Base-by-base conservation (phyloP, 2,113 vertebrate species). In the Cochlearius cochlearius region DNA sequence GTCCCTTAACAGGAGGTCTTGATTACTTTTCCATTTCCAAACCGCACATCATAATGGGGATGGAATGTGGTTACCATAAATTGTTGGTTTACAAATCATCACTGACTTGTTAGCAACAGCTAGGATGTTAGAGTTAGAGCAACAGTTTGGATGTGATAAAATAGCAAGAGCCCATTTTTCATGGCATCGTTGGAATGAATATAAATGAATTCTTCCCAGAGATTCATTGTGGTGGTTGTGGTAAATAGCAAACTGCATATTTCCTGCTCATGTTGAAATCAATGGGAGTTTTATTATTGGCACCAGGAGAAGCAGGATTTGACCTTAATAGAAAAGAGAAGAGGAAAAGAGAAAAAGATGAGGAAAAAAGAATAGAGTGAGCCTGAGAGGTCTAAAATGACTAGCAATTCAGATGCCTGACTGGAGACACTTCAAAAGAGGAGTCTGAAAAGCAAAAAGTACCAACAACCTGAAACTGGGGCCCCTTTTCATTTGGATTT, bases 11-110 rank as follows among this genome's bases (percentile, higher is more conserved):
- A 97, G 96, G 97, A 96, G 94, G 97, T 97, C 97, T 95, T 96
- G 92, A 97, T 97, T 97, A 97, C 86, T 96, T 97, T 96, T 96
- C 97, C 96, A 96, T 96, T 96, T 97, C 96, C 94, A 97, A 97
- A 95, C 95, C 97, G 75, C 96, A 97, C 92, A 95, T 95, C 94
- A 96, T 96, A 97, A 96, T 96, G 62, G 91, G 80, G 94, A 92
- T 96, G 97, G 95, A 96, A 96, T 95, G 92, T 94, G 94, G 95
- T 97, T 92, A 92, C 92, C 95, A 97, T 97, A 95, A 97, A 97
- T 96, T 97, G 95, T 96, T 97, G 96, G 94, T 97, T 96, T 96
- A 95, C 96, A 96, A 97, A 95, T 95, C 97, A 95, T 97, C 97
- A 96, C 95, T 94, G 95, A 91, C 96, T 96, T 97, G 93, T 96